These are phyloP conservation scores for Anthophora plumipes DNA, from an alignment of 2,888 invertebrate genomes.

Conservation along the genomic window DNA sequence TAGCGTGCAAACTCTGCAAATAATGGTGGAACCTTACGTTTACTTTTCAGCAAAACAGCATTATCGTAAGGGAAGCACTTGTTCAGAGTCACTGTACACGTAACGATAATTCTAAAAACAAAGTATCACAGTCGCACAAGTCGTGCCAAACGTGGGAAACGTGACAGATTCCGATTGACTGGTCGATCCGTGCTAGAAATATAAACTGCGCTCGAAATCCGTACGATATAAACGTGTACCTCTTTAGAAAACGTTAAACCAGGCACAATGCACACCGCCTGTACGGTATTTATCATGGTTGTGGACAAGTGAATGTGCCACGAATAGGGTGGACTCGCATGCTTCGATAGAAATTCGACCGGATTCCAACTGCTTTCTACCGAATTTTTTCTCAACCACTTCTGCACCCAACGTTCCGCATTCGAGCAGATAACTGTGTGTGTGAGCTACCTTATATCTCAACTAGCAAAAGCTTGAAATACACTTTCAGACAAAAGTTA, in stretches of 20 bases:
- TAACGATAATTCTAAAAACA: too few relatives aligned
- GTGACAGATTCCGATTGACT: too few relatives aligned
- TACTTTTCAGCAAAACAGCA: background rate
- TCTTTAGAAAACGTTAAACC: conserved; percentile 17
- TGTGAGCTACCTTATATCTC: background rate
- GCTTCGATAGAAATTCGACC: conserved; percentile 61
- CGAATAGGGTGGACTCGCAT: conserved; percentile 30
- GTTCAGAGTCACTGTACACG: too few relatives aligned
- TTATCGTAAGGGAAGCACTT: too few relatives aligned
- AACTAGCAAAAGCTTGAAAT: too few relatives aligned
- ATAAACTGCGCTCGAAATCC: too few relatives aligned
- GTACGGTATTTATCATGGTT: background rate
- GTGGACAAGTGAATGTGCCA: conserved; percentile 22
- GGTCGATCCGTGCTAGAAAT: too few relatives aligned
- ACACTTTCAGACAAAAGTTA: too few relatives aligned
- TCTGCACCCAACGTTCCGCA: background rate
- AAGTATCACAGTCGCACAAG: too few relatives aligned
- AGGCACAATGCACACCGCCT: background rate
- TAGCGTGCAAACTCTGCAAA: too few relatives aligned
- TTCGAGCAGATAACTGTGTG: background rate
- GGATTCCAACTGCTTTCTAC: conserved; percentile 65
- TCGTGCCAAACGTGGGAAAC: too few relatives aligned
- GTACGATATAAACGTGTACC: too few relatives aligned
- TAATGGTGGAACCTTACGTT: background rate
- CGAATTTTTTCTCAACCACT: conserved; percentile 42